Base-by-base conservation (phyloP, 1,140 invertebrate species). In the Drosophila virilis region DNA sequence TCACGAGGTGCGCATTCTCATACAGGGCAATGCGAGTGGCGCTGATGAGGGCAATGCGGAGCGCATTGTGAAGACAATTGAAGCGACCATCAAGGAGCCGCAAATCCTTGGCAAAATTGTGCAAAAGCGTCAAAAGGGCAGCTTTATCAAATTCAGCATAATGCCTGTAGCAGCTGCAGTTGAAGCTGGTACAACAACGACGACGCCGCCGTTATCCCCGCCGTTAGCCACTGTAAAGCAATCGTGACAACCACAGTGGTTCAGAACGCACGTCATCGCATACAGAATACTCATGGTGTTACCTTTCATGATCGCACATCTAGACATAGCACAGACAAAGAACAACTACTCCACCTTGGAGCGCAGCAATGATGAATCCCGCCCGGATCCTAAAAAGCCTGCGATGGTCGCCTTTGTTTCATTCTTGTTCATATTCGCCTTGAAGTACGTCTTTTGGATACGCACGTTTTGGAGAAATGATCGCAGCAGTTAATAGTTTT, bases 1-100 rank as follows among this genome's bases (percentile, higher is more conserved):
- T 0, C 93, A 94, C 91, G 93, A 94, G 86, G 93, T 96, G 13
- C 93, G 93, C 80, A 86, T 96, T 38, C 74, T 94, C 3, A 94
- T 96, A 45, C 93, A 92, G 68, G 93, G 93, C 13, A 72, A n/a
- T 54, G 15, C 51, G 6, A 77, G 66, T 9, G 93, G 93, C 59
- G 79, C 83, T 15, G 92, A 93, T 60, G 92, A 93, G 62, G 91
- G 92, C 69, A 93, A 92, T 84, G 82, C 90, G 70, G 94, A 92
- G 8, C 75, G 71, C n/a, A 90, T 92, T 45, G 60, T 88, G 1
- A 90, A 95, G 77, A 82, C 86, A 28, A 92, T 95, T 38, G 94
- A 93, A 75, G 75, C 92, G 38, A 72, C 78, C 9, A 93, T 95
- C n/a, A 93, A 93, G 61, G 93, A 94, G 54, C 81, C 93, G 6